Conservation (phyloP, 2,888 invertebrate genomes). For the Elegia similella region DNA sequence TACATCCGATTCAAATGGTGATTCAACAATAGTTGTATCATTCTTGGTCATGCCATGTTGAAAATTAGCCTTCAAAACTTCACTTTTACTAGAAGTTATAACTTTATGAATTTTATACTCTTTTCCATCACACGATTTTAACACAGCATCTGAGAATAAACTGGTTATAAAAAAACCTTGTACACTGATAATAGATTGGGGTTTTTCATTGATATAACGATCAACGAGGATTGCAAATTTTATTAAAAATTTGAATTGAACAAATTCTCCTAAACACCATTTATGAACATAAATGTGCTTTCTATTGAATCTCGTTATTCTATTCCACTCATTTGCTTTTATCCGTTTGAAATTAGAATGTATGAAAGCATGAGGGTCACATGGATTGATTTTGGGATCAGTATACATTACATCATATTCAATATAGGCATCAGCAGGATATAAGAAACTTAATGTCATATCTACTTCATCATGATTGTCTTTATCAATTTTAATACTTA, state of each 20-base stretch:
- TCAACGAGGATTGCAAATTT: not conserved
- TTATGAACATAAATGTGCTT: not conserved
- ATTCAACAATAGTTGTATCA: not conserved
- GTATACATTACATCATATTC: not conserved
- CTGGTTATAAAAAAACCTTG: not conserved
- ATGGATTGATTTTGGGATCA: not conserved
- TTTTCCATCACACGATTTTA: not conserved
- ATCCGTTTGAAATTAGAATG: not conserved
- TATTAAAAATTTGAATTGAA: not conserved
- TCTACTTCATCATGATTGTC: not conserved
- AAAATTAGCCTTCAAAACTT: not conserved
- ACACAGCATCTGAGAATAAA: not conserved
- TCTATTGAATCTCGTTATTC: not conserved
- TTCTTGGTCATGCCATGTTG: not conserved
- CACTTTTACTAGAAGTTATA: not conserved
- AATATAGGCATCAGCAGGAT: not conserved
- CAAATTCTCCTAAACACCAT: not conserved
- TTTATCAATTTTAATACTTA: not conserved
- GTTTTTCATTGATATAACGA: not conserved
- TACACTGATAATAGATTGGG: not conserved
- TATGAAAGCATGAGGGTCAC: not conserved
- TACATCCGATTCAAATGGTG: not conserved
- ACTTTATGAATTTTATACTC: not conserved
- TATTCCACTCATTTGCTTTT: not conserved
- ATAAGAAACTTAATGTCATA: not conserved